Percentiles rank a stretch among this genome's conserved stretches.
These are phyloP conservation scores for Daktulosphaira vitifoliae DNA, from an alignment of 1,140 invertebrate genomes.

Conservation along the genomic window DNA sequence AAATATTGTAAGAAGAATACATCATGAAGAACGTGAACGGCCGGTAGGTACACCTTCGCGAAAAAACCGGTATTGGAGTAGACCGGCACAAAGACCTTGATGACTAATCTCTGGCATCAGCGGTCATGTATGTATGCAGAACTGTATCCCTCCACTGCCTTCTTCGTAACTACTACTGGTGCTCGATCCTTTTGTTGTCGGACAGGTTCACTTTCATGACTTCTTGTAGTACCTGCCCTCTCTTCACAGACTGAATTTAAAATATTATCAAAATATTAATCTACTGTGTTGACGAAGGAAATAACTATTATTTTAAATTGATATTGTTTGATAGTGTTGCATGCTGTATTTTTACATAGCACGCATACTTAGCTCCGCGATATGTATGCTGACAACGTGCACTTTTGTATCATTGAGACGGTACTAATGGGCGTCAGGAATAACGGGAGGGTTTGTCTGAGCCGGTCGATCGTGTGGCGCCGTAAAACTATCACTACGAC, in stretches of 20 bases:
- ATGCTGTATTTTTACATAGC: too few species aligned
- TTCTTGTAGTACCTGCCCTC: background rate
- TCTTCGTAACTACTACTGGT: background rate
- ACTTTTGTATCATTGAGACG: too few species aligned
- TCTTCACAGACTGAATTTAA: background rate
- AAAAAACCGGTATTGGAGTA: slow-evolving; percentile 20
- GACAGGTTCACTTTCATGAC: background rate
- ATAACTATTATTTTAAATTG: too few species aligned
- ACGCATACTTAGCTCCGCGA: too few species aligned
- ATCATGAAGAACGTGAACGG: background rate
- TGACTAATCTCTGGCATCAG: slow-evolving; percentile 14
- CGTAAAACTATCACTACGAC: background rate
- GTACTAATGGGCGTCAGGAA: too few species aligned
- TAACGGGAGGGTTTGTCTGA: background rate
- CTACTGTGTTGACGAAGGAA: too few species aligned
- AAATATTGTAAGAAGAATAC: background rate
- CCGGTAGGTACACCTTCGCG: background rate
- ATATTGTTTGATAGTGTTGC: too few species aligned
- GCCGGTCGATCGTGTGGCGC: slow-evolving; percentile 30
- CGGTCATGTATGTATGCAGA: slow-evolving; percentile 8
- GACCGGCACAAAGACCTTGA: slow-evolving; percentile 16
- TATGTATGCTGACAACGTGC: too few species aligned
- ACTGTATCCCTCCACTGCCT: background rate
- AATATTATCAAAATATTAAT: too few species aligned
- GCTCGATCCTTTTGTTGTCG: background rate